A percentile compares a stretch with the other conserved stretches of the same genome.
These are phyloP conservation scores for Xenopus borealis DNA, from an alignment of 2,113 vertebrate genomes.

Conservation along the genomic window DNA sequence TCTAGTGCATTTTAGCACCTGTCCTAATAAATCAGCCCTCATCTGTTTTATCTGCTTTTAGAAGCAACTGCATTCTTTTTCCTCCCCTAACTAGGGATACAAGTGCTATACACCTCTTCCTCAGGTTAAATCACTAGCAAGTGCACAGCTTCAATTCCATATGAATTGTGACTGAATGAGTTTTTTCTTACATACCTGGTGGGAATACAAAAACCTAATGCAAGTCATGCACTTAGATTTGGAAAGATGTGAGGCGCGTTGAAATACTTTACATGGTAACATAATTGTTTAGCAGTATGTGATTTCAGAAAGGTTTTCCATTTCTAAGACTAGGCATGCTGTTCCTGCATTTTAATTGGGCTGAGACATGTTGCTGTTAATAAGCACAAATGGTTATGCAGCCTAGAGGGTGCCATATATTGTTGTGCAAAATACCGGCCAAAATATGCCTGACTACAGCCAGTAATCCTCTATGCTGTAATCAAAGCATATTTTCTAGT, in stretches of 20 bases:
- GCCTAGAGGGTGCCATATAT: neutral
- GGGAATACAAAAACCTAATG: no score
- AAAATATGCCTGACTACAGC: slow-evolving; percentile 2
- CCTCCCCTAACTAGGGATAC: no score
- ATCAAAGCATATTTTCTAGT: slow-evolving; percentile 20
- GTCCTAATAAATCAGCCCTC: no score
- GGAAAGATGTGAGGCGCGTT: neutral
- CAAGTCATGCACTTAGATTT: no score
- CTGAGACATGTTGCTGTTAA: neutral
- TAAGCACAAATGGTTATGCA: neutral
- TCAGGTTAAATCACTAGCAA: no score
- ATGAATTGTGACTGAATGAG: no score
- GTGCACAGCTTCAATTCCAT: no score
- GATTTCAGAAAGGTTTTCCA: neutral
- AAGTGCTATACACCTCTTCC: no score
- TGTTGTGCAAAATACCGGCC: slow-evolving; percentile 3
- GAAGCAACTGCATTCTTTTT: no score
- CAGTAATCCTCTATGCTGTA: slow-evolving; percentile 3
- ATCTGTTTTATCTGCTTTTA: no score
- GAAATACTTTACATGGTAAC: neutral
- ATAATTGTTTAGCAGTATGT: neutral
- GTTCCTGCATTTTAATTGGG: slow-evolving; percentile 2
- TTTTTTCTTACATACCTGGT: no score
- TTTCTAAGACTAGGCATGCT: neutral
- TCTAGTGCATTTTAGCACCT: no score